Base-by-base conservation (phyloP, 2,888 invertebrate species). In the Crioceris asparagi region DNA sequence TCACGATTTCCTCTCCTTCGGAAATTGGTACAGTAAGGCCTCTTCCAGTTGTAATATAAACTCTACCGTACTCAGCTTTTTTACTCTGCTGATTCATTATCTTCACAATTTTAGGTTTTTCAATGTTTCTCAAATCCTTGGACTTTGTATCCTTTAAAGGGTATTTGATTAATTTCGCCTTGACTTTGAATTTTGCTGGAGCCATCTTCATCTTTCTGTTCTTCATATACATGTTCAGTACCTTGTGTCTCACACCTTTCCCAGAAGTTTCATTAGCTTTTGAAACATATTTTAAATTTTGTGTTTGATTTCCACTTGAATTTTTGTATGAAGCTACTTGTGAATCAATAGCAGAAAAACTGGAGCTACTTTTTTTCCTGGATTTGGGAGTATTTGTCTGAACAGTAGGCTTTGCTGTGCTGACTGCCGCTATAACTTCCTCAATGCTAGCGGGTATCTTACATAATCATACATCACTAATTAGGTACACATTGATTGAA, bases 401-500 rank as follows among this genome's bases (percentile, higher is more conserved):
- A 26, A 72, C 55, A 10, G 74, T 73, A 4, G 72, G 68, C 40
- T 64, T 57, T 5, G 68, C 74, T 2, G 74, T 72, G 26, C 69
- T 67, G 0, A 74, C 69, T 45, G 66, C 63, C 27, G 62, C 67
- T 17, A 75, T 64, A 4, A 73, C 66, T 58, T 71, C 69, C 55
- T 70, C 71, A 31, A 72, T 69, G 41, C 64, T 67, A 1, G 69
- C 66, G n/a, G 72, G 68, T 44, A 70, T 70, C 51, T 74, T 67
- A 27, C 51, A 49, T 14, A 45, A 37, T 43, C 16, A 29, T 37
- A 19, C 2, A 29, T 15, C 4, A 17, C 10, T 7, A 21, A 10
- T 7, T 21, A 10, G 10, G 10, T 21, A 6, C 10, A 21, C 21
- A 21, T 7, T 21, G 10, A 21, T 21, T 21, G 10, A 21, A 10